Base-by-base conservation (phyloP, 2,113 vertebrate genomes). In the Charadrius vociferus region DNA sequence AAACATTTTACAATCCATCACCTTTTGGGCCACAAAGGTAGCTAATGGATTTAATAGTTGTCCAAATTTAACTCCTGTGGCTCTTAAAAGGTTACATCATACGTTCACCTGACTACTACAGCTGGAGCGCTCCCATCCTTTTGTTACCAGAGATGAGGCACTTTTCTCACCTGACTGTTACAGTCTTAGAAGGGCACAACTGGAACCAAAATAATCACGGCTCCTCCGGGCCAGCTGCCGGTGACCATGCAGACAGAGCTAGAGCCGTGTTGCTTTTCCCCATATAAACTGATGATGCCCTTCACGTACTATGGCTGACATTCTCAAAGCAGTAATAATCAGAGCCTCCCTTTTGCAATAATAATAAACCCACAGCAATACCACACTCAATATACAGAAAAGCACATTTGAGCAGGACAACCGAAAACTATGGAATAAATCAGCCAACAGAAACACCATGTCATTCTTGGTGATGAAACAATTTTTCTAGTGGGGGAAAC, bases 71-170 rank as follows among this genome's bases (percentile, higher is more conserved):
- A 37, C 67, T 53, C 24, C 56, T 49, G 50, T 6, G 3, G 63
- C 55, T 84, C 45, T 56, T 30, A 17, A 52, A 27, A 65, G 17
- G 18, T 39, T 66, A 45, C 50, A 49, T 19, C 10, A 1, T 2
- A 34, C 8, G 36, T 34, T 67, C 50, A 21, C 5, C 10, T 30
- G 32, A 16, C 30, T n/a, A 4, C 23, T 15, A 20, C 16, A 47
- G 55, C 19, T 9, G 1, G 18, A 88, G 39, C 0, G 0, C 55
- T 73, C n/a, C 71, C 1, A 0, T 10, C 39, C 43, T 43, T n/a
- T 26, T 12, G 23, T 5, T 41, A 53, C 27, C 7, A 9, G 36
- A 36, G 24, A 19, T 20, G 20, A 72, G 53, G 80, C 23, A n/a
- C 41, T 50, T 55, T 50, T 58, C 55, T 49, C 55, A 23, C 50